Base-by-base conservation (phyloP, 2,888 invertebrate species). In the Apamea anceps region DNA sequence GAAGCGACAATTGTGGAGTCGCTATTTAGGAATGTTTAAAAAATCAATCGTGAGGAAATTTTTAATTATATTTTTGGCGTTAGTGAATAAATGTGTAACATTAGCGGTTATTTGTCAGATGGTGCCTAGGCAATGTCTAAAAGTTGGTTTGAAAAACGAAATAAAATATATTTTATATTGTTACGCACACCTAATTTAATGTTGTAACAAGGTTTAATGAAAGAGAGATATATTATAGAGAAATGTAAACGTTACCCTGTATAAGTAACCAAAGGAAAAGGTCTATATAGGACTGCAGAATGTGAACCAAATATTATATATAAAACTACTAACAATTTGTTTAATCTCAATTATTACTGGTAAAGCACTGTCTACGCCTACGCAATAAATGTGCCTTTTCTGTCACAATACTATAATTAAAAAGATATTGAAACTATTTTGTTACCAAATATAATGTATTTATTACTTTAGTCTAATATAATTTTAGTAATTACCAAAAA, bases 401-500 rank as follows among this genome's bases (percentile, higher is more conserved):
- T 77, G 75, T 86, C 72, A 75, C 67, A 67, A 54, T 77, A 57
- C 54, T 66, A 77, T 73, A 75, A 72, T 25, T 57, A 72, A 74
- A 79, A 72, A 63, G 18, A 70, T 77, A 81, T 73, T 51, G 60
- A 81, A 82, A 71, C 60, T 79, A 82, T 80, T 77, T 84, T 88
- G 90, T 90, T 91, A 90, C 89, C 90, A 90, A 86, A 87, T 87
- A 83, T 85, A 81, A 77, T 85, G 74, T 89, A 89, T 88, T 87
- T 89, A 88, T 85, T 85, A 84, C 67, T 76, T 67, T 84, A 82
- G 74, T 72, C 10, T 86, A 80, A 80, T 82, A 75, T 76, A 81
- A 67, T 85, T 75, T 65, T 81, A 81, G 45, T 81, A n/a, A 65
- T 54, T 60, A 82, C 60, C 66, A 65, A 80, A 80, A 77, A 51